Evolutionary conservation across 92 coral and sea anemone genomes (phyloP), one percentile per base, ranked within the genome.

Genomic region (Palythoa grandis): DNA sequence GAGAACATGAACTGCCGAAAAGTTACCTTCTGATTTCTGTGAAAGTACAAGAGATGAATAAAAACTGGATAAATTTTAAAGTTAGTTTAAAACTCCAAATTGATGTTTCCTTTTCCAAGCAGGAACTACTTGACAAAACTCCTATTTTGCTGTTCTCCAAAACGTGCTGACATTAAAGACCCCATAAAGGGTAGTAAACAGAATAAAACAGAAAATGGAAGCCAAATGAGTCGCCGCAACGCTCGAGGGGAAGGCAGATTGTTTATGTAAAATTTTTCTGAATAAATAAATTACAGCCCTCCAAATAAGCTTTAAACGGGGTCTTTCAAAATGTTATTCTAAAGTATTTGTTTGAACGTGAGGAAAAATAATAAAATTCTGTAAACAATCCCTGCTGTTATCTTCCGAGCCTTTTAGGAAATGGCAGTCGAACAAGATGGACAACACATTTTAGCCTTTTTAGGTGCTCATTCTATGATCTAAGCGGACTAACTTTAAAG

Each of bases 241-340:
- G 65, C 82, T 76, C 22, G 43, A 22, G 50, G 67, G 47, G 69
- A 65, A 77, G 86, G 84, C 72, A 54, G 39, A 3, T 48, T 78
- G 75, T 69, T 71, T 53, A 76, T 54, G 40, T 12, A 56, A 29
- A 35, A 29, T 54, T 76, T n/a, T 53, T 56, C 10, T 52, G 82
- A 52, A 37, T 76, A 76, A 76, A 76, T 76, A 76, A 76, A 76
- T 53, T 25, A 76, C 58, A 37, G 82, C 24, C 67, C 8, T 54
- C 82, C 43, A 76, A 60, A 80, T 67, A 54, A 43, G 73, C 5
- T 48, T 40, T 11, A 68, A 80, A 80, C 3, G 85, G 74, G 74
- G 60, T 29, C 85, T 65, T 66, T 80, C 37, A 66, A 80, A 68
- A 80, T 80, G 74, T 67, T 67, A 47, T 80, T 80, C 85, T 48